These are phyloP conservation scores for Aphelenchoides fujianensis DNA, from an alignment of 1,140 invertebrate species.

Conservation along the genomic window DNA sequence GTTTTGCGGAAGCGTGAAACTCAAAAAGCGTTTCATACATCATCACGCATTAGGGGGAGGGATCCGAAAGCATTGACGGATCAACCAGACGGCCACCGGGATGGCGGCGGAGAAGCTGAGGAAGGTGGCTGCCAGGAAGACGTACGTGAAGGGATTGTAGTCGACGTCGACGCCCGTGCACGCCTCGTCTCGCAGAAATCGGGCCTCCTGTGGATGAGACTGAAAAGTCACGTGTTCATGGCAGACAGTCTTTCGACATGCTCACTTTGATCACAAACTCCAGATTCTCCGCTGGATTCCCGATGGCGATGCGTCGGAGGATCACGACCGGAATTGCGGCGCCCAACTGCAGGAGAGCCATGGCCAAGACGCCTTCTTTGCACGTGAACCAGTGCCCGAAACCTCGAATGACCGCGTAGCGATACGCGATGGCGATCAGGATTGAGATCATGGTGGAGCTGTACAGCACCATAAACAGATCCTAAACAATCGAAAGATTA, in stretches of 20 bases:
- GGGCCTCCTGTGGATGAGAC: background rate
- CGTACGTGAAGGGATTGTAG: background rate
- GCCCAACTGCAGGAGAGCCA: background rate
- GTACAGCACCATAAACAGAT: conserved; percentile 9
- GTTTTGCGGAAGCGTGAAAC: no score
- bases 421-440: background rate
- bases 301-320: conserved; percentile 4
- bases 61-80: background rate
- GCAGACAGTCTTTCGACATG: background rate
- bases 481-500: no score
- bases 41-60: no score
- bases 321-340: background rate
- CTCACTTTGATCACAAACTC: background rate
- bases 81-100: conserved; percentile 1
- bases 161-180: conserved; percentile 8
- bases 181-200: background rate
- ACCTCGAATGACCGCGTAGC: background rate
- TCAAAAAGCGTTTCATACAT: no score
- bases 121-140: background rate
- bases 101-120: background rate
- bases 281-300: conserved; percentile 2
- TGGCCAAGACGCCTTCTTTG: background rate
- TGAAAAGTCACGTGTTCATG: background rate
- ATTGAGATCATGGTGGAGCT: background rate
- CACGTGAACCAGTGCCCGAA: background rate